phyloP scores from a whole-genome alignment of 53 echinoderm and acorn worm species.

The Mesocentrotus franciscanus region DNA sequence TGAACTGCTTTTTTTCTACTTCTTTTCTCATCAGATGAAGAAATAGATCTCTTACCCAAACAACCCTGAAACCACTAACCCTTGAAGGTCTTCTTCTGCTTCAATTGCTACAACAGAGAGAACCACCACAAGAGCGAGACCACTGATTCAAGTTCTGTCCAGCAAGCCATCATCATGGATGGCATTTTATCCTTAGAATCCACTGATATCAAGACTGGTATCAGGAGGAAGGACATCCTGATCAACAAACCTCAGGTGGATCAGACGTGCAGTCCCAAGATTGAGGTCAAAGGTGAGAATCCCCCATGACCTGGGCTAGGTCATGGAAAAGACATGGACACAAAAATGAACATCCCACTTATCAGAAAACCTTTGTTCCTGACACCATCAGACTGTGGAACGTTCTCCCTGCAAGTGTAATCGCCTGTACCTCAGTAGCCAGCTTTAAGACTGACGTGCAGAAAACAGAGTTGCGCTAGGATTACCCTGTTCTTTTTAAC shows the following conservation, averaged over 20 bases:
- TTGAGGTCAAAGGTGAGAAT: slow-evolving; percentile 62
- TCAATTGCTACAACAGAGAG: not conserved
- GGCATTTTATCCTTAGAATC: slow-evolving; percentile 73
- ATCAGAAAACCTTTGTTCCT: too few species aligned
- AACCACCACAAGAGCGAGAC: not conserved
- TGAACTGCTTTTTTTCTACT: too few species aligned
- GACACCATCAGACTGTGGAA: too few species aligned
- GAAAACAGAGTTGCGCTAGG: too few species aligned
- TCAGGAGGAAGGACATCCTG: slow-evolving; percentile 82
- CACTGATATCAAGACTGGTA: slow-evolving; percentile 77
- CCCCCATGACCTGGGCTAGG: not conserved
- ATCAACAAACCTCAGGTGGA: slow-evolving; percentile 84
- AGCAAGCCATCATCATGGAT: slow-evolving; percentile 73
- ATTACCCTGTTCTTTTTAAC: too few species aligned
- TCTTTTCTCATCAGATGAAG: not conserved
- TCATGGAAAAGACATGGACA: too few species aligned
- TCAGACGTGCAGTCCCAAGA: slow-evolving; percentile 37
- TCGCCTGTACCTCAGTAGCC: too few species aligned
- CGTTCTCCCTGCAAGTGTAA: too few species aligned
- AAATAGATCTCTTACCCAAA: too few species aligned
- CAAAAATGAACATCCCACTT: too few species aligned
- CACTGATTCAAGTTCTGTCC: not conserved
- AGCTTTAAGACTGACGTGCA: too few species aligned
- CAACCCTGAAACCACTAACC: too few species aligned
- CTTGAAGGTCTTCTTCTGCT: not conserved